Conservation (phyloP, 2,888 invertebrate species). For the Apamea anceps region DNA sequence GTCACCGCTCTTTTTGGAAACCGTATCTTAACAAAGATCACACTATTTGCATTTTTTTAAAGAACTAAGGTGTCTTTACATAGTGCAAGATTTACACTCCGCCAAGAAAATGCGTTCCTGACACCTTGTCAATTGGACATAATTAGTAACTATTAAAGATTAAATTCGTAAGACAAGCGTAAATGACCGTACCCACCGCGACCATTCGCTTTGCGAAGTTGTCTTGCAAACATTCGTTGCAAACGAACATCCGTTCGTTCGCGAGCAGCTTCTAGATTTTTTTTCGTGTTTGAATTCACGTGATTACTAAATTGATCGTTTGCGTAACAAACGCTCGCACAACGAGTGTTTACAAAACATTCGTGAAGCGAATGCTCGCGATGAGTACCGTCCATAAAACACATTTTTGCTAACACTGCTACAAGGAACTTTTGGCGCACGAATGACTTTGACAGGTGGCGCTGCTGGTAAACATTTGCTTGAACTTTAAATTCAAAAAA, state of each 20-base stretch:
- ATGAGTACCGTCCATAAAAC: not conserved
- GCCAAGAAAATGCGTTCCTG: not conserved
- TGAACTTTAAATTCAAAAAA: not conserved
- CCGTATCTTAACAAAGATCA: not conserved
- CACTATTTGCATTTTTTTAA: conserved; percentile 2
- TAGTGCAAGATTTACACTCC: not conserved
- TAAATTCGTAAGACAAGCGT: not conserved
- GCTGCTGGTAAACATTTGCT: not conserved
- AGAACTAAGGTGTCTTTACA: not conserved
- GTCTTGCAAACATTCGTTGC: not conserved
- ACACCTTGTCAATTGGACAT: not conserved
- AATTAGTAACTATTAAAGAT: not conserved
- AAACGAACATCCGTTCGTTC: not conserved
- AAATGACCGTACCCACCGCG: not conserved
- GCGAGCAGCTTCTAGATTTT: not conserved
- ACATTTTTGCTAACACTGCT: not conserved
- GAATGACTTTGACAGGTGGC: not conserved
- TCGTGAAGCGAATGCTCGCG: not conserved
- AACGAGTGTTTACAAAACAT: not conserved
- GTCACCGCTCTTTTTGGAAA: not conserved
- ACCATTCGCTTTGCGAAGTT: not conserved
- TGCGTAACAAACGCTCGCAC: not conserved
- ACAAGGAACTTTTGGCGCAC: not conserved
- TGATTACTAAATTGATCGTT: not conserved
- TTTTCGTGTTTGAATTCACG: not conserved